These are phyloP conservation scores for Telmatochromis sp. DNA, from an alignment of 2,113 vertebrate species.

Conservation along the genomic window DNA sequence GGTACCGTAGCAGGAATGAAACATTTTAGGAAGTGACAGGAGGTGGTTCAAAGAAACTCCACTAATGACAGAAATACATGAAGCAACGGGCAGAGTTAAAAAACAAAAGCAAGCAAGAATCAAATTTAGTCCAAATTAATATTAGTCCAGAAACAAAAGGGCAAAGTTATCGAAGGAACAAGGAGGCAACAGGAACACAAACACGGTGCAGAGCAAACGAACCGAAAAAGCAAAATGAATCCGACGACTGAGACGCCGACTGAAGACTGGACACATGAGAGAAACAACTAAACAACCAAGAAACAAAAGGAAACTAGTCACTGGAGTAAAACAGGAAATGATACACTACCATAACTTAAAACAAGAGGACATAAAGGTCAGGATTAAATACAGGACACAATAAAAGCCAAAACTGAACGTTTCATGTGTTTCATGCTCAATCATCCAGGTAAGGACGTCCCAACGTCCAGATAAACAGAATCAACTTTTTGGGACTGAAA, in stretches of 20 bases:
- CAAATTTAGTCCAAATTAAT: rapidly evolving
- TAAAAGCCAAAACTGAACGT: not conserved
- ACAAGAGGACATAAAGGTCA: not conserved
- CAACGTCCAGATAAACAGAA: rapidly evolving
- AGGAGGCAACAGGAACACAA: not conserved
- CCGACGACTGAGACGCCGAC: not conserved
- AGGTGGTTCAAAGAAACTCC: no score
- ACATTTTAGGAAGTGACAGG: not conserved
- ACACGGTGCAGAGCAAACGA: not conserved
- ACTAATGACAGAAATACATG: not conserved
- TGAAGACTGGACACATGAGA: not conserved
- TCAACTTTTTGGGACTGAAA: not conserved
- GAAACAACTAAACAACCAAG: not conserved
- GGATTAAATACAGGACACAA: rapidly evolving
- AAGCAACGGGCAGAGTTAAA: not conserved
- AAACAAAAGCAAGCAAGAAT: not conserved
- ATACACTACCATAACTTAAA: not conserved
- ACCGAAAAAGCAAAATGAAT: not conserved
- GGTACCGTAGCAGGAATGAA: not conserved
- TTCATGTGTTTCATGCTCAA: not conserved
- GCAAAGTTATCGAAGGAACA: not conserved
- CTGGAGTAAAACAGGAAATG: not conserved
- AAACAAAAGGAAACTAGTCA: not conserved
- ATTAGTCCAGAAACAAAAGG: rapidly evolving
- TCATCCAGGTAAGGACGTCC: rapidly evolving